Percentiles rank a stretch among this genome's conserved stretches.
Evolutionary conservation across 2,113 vertebrate genomes (phyloP).

Genomic region (Poeciliopsis turrubarensis): DNA sequence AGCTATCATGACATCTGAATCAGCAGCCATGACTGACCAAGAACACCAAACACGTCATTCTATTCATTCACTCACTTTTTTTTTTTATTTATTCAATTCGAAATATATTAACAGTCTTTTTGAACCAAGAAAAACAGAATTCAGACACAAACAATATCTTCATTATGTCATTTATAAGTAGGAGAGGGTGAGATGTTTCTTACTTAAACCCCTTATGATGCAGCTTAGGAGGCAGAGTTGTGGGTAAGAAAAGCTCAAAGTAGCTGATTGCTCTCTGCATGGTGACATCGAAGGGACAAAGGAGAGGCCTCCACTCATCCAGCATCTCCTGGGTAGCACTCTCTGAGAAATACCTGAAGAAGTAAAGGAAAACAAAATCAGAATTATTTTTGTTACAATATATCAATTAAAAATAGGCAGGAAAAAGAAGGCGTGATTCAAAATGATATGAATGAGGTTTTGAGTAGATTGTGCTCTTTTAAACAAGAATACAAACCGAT

Average conservation of each 20-base stretch:
- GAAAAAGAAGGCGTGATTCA: neutral
- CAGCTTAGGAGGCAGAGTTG: constrained; percentile 92
- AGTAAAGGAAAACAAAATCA: constrained; percentile 16
- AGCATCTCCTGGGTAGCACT: constrained; percentile 93
- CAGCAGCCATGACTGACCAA: neutral
- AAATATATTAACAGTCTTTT: neutral
- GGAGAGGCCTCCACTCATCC: constrained; percentile 94
- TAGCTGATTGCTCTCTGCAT: constrained; percentile 98
- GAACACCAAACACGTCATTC: neutral
- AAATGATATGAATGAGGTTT: neutral
- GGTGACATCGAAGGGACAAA: constrained; percentile 97
- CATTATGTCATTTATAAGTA: neutral
- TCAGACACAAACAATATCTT: neutral
- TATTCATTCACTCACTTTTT: constrained; percentile 12
- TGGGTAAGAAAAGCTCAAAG: constrained; percentile 96
- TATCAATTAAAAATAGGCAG: neutral
- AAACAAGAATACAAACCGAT: neutral
- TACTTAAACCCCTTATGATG: constrained; percentile 96
- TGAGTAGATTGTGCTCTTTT: neutral
- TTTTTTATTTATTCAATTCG: neutral
- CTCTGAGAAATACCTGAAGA: constrained; percentile 90
- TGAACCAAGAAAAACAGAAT: neutral
- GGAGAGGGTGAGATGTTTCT: constrained; percentile 53
- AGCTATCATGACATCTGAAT: constrained; percentile 14
- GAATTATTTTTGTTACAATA: neutral